Conservation (phyloP, 2,113 vertebrate genomes). For the Seriola dumerili region DNA sequence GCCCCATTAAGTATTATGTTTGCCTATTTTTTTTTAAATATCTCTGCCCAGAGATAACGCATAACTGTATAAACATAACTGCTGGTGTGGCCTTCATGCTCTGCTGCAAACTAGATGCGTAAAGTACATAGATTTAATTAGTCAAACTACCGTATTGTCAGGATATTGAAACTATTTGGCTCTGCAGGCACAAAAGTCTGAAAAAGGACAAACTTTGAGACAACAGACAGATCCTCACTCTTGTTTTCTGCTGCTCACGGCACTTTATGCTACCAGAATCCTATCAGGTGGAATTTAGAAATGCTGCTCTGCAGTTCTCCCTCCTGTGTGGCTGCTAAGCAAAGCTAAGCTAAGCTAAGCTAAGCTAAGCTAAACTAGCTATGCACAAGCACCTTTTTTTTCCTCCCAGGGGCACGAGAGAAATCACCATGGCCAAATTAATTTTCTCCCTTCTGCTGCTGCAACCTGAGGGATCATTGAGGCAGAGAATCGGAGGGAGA, state of each 20-base stretch:
- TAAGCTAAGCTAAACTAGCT: conserved; percentile 72
- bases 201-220: conserved; percentile 34
- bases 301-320: conserved; percentile 67
- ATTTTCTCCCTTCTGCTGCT: conserved; percentile 77
- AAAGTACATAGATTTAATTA: background rate
- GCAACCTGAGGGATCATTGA: conserved; percentile 78
- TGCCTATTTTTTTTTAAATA: background rate
- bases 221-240: conserved; percentile 24
- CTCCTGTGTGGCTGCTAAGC: conserved; percentile 58
- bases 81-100: background rate
- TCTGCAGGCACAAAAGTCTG: conserved; percentile 21
- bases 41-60: background rate
- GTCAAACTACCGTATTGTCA: background rate
- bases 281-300: conserved; percentile 73
- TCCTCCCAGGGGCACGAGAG: conserved; percentile 44
- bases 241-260: conserved; percentile 64
- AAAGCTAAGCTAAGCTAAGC: conserved; percentile 66
- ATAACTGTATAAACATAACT: background rate
- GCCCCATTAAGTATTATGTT: background rate
- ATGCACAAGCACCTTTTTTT: conserved; percentile 62
- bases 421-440: conserved; percentile 79
- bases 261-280: conserved; percentile 61
- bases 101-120: background rate
- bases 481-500: conserved; percentile 70
- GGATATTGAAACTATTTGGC: conserved; percentile 1